These are phyloP conservation scores for Nomada goodeniana DNA, from an alignment of 2,888 invertebrate species.

Conservation along the genomic window DNA sequence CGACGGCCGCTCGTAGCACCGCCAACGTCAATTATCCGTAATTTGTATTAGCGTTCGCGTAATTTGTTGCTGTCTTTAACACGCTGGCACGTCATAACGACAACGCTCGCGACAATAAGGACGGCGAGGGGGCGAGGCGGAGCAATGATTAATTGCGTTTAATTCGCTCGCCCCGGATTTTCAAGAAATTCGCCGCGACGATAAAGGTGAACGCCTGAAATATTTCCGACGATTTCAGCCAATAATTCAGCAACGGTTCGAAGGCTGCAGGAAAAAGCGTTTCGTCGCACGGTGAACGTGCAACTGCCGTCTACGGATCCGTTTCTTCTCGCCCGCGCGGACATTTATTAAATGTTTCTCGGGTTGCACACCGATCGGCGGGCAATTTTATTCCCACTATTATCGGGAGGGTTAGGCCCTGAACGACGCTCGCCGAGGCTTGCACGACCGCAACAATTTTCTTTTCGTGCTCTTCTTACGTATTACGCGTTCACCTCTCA, in stretches of 20 bases:
- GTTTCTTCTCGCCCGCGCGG: slow-evolving; percentile 7
- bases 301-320: neutral
- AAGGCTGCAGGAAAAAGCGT: slow-evolving; percentile 27
- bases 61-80: slow-evolving; percentile 54
- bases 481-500: too few species aligned
- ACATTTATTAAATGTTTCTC: slow-evolving; percentile 18
- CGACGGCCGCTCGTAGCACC: slow-evolving; percentile 14
- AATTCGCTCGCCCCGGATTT: slow-evolving; percentile 53
- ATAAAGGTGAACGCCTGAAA: slow-evolving; percentile 38
- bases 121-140: neutral
- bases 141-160: slow-evolving; percentile 55
- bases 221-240: slow-evolving; percentile 33
- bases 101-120: slow-evolving; percentile 32
- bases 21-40: slow-evolving; percentile 44
- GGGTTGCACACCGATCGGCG: neutral
- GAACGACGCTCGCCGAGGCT: too few species aligned
- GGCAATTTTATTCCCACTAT: too few species aligned
- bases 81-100: slow-evolving; percentile 55
- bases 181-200: slow-evolving; percentile 41
- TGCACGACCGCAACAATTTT: too few species aligned
- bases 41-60: slow-evolving; percentile 44
- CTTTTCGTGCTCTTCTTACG: too few species aligned
- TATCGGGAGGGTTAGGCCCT: neutral
- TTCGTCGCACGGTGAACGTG: slow-evolving; percentile 13
- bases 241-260: slow-evolving; percentile 47